Evolutionary conservation across 2,113 vertebrate genomes (phyloP), one percentile per base, ranked within the genome.

Genomic region (Leptobrachium ailaonicum): DNA sequence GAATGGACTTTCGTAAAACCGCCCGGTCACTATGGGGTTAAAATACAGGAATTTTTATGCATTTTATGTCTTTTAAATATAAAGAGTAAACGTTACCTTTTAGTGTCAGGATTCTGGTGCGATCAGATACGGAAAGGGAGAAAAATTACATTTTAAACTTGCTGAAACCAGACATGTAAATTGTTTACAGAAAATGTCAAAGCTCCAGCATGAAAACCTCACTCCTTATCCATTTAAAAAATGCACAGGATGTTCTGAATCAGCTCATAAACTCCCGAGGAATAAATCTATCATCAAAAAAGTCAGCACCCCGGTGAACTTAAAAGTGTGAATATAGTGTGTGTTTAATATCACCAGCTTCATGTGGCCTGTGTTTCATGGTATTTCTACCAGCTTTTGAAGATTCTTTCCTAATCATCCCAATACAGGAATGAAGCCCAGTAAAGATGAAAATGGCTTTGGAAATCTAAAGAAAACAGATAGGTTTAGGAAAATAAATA

Each of bases 231-330:
- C 53, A 8, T 60, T 62, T 73, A 66, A 41, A 63, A 62, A 68
- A 73, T 41, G 11, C 64, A n/a, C 63, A 41, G 5, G 8, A 11
- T 44, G n/a, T 56, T n/a, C n/a, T 32, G 8, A 14, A 41, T 77
- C 63, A 50, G 42, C 13, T 74, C 13, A 3, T 32, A 8, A n/a
- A 63, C 67, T 50, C n/a, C 66, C 54, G 5, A 9, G 32, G 64
- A 73, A 77, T 78, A 74, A 82, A 79, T 71, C 45, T 74, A 82
- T 71, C 56, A 71, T 79, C 54, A 71, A 70, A 77, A 32, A 67
- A 64, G 66, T 75, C 66, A 75, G 58, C 66, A 71, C 10, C 58
- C n/a, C 42, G 69, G 70, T 70, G 54, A 73, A 82, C 43, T 79
- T 77, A 14, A 77, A 77, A 69, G 75, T 53, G 44, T 77, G 75